These are phyloP conservation scores for Pampus argenteus DNA, from an alignment of 2,797 vertebrate species.

Conservation along the genomic window DNA sequence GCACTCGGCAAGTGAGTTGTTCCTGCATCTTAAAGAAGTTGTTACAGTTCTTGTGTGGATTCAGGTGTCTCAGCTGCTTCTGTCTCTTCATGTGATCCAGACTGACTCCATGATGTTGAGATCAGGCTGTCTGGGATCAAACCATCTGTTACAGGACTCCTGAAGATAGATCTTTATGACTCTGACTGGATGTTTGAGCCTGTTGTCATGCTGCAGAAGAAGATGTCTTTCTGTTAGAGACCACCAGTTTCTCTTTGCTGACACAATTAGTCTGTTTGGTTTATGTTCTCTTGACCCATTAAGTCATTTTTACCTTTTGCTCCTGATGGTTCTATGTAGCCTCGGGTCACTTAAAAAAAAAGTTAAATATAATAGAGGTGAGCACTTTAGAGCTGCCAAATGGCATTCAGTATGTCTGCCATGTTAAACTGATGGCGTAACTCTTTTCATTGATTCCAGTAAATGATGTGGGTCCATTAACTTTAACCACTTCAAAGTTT, in stretches of 20 bases:
- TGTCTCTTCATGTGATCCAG: no score
- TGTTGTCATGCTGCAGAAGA: no score
- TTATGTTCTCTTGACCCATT: not conserved
- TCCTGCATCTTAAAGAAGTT: no score
- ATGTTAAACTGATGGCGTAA: not conserved
- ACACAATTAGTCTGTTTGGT: not conserved
- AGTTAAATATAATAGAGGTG: conserved; percentile 1
- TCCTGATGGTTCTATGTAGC: not conserved
- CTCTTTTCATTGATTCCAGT: not conserved
- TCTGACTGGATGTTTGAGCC: no score
- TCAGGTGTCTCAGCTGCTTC: no score
- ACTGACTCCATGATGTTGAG: no score
- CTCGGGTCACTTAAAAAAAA: no score
- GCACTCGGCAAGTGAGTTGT: no score
- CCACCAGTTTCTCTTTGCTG: not conserved
- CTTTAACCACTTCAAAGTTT: not conserved
- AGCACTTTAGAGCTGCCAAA: not conserved
- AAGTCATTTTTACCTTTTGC: not conserved
- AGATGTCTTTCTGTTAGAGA: not conserved
- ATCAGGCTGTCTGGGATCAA: no score
- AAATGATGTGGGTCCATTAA: not conserved
- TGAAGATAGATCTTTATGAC: no score
- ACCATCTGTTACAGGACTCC: no score
- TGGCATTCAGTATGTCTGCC: not conserved
- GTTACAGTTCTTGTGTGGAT: no score